phyloP scores from a whole-genome alignment of 2,888 invertebrate species.

The Deilephila elpenor region DNA sequence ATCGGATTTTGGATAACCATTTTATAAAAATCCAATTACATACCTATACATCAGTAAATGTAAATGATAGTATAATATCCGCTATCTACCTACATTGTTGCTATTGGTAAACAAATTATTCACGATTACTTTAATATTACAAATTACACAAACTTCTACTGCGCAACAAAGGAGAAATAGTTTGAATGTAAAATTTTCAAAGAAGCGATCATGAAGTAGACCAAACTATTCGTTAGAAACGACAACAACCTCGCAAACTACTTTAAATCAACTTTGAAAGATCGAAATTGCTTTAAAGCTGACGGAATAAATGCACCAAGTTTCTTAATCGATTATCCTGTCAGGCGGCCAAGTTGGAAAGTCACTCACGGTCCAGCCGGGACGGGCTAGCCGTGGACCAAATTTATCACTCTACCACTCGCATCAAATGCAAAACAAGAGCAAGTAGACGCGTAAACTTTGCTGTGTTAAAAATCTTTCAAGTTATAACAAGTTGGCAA shows the following conservation, averaged over 20 bases:
- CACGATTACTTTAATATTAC: neutral
- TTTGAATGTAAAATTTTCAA: neutral
- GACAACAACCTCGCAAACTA: conserved; percentile 26
- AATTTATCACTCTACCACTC: conserved; percentile 53
- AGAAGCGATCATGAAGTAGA: neutral
- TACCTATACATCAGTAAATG: no score
- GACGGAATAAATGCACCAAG: conserved; percentile 44
- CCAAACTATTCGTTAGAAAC: conserved; percentile 13
- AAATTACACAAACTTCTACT: neutral
- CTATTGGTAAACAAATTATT: no score
- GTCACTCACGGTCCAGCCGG: conserved; percentile 43
- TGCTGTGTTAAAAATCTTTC: conserved; percentile 28
- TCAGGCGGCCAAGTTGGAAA: conserved; percentile 45
- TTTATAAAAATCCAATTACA: no score
- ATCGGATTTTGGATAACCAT: no score
- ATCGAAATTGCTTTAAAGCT: conserved; percentile 40
- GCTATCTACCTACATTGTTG: no score
- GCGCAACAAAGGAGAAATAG: neutral
- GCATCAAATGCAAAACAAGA: conserved; percentile 53
- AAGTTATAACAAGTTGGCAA: conserved; percentile 29
- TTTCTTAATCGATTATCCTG: conserved; percentile 50
- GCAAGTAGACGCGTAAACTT: conserved; percentile 7
- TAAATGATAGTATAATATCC: no score
- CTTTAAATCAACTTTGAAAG: conserved; percentile 42
- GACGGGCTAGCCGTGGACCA: conserved; percentile 36